phyloP scores from a whole-genome alignment of 2,113 vertebrate species.

The Paralichthys olivaceus region DNA sequence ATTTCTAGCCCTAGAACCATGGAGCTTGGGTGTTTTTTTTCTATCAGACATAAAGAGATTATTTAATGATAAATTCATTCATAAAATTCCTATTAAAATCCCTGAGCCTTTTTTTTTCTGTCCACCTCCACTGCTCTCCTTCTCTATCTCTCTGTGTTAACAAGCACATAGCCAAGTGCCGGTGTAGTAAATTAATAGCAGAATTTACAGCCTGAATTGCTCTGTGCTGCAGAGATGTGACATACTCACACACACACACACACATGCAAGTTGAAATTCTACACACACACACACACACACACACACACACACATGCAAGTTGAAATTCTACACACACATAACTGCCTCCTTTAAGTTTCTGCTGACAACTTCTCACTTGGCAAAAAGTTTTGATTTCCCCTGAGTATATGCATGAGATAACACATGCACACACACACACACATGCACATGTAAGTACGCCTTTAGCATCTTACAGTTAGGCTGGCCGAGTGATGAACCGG shows the following conservation, averaged over 20 bases:
- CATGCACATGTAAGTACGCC: background rate
- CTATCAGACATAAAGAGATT: no score
- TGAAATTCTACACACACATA: background rate
- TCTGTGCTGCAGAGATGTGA: slow-evolving; percentile 13
- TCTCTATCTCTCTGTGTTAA: slow-evolving; percentile 8
- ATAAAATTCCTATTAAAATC: background rate
- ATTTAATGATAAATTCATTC: no score
- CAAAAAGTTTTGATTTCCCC: background rate
- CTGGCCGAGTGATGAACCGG: background rate
- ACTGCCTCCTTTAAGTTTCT: background rate
- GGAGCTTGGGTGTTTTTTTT: no score
- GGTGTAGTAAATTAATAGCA: slow-evolving; percentile 29
- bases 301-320: background rate
- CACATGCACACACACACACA: background rate
- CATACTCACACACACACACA: background rate
- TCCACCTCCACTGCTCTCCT: no score
- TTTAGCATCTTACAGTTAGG: slow-evolving; percentile 16
- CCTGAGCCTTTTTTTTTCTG: background rate
- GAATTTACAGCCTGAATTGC: slow-evolving; percentile 23
- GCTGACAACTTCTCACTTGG: background rate
- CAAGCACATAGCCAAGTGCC: slow-evolving; percentile 10
- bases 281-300: background rate
- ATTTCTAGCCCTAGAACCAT: no score
- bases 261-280: background rate
- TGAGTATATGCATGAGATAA: background rate